Base-by-base conservation (phyloP, 2,797 vertebrate species). In the Dermochelys coriacea region DNA sequence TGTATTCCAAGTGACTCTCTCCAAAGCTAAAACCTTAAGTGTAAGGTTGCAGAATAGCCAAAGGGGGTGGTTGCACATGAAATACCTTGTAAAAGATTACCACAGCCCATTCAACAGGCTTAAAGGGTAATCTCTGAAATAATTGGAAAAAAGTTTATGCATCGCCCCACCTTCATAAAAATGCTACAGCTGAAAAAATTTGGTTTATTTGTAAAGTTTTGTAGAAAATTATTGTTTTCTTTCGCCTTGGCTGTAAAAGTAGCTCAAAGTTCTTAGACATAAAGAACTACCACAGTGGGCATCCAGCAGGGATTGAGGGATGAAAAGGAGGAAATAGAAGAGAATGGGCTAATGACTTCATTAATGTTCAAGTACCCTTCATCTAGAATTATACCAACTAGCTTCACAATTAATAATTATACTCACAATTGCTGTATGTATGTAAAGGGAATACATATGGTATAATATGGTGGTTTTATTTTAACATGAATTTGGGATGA, bases 1-100 rank as follows among this genome's bases (percentile, higher is more conserved):
- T 45, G 18, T 89, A 77, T 92, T 88, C 75, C 80, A 89, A 93
- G 82, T 86, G 92, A 41, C 59, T 94, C 78, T 85, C 83, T 90
- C 59, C 82, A 89, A 90, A 85, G 80, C 74, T 94, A 29, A 84
- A 89, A 68, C 34, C 47, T 37, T 31, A 64, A 0, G 0, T 84
- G 91, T 94, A 75, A 94, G 91, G 86, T 55, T 94, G 85, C 85
- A 85, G 75, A 47, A 21, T 61, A 89, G 93, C 83, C 94, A 68
- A n/a, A 89, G 89, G 82, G 71, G 85, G 80, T 91, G 85, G 86
- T 96, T 94, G 29, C 79, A 86, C 85, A 91, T 88, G 91, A 95
- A 97, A 94, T 94, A 90, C 75, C 90, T 95, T 97, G 95, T 96
- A 96, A 97, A 97, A 96, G 74, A 92, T 96, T 94, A 94, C 95